These are phyloP conservation scores for Drosophila recens DNA, from an alignment of 2,888 invertebrate species.

Conservation along the genomic window DNA sequence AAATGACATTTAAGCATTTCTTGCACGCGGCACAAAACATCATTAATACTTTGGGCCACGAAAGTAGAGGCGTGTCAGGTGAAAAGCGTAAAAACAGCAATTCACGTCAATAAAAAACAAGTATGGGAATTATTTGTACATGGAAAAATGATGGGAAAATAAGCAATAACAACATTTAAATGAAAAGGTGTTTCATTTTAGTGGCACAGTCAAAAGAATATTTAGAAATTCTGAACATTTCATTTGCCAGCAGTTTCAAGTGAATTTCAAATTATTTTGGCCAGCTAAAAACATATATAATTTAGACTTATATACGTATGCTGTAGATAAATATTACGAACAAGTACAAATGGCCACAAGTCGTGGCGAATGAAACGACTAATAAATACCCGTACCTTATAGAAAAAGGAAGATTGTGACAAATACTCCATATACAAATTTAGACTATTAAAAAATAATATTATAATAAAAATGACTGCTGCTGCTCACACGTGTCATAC, in stretches of 20 bases:
- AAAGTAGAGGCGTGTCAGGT: constrained; percentile 4
- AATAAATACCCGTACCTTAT: constrained; percentile 24
- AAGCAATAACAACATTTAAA: constrained; percentile 17
- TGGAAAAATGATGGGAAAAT: constrained; percentile 33
- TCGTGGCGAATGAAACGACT: constrained; percentile 9
- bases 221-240: constrained; percentile 46
- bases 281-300: constrained; percentile 36
- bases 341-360: constrained; percentile 31
- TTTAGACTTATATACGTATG: constrained; percentile 23
- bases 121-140: constrained; percentile 11
- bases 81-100: constrained; percentile 22
- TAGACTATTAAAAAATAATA: neutral
- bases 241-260: constrained; percentile 62
- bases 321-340: constrained; percentile 22
- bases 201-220: constrained; percentile 55
- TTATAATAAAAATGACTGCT: neutral
- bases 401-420: neutral
- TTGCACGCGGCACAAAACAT: constrained; percentile 66
- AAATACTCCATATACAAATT: neutral
- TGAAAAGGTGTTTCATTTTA: constrained; percentile 76
- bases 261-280: constrained; percentile 55
- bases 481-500: constrained; percentile 1
- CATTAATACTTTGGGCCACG: constrained; percentile 18
- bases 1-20: constrained; percentile 54
- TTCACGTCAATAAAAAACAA: constrained; percentile 54